phyloP scores from a whole-genome alignment of 1,140 invertebrate species.

The Caerostris extrusa region DNA sequence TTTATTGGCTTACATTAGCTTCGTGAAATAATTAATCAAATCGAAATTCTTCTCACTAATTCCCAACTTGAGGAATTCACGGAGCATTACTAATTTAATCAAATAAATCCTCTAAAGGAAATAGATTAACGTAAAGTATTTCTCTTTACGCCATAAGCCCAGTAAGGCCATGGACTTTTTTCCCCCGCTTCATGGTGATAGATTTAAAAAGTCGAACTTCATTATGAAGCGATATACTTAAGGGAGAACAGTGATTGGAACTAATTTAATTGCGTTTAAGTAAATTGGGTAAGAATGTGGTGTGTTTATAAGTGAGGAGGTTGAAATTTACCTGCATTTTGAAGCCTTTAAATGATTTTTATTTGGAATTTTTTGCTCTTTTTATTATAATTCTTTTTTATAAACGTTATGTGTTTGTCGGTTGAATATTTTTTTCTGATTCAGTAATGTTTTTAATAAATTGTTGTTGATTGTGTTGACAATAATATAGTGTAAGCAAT shows the following conservation, averaged over 20 bases:
- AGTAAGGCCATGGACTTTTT: background rate
- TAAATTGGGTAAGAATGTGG: background rate
- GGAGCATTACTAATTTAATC: constrained; percentile 2
- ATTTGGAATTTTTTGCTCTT: too few relatives aligned
- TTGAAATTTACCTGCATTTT: background rate
- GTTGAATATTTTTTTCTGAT: too few relatives aligned
- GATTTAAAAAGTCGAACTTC: background rate
- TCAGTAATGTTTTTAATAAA: too few relatives aligned
- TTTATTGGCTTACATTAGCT: background rate
- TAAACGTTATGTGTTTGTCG: too few relatives aligned
- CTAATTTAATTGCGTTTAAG: constrained; percentile 27
- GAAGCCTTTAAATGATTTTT: too few relatives aligned
- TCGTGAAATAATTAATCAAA: background rate
- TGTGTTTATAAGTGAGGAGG: background rate
- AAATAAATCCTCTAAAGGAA: background rate
- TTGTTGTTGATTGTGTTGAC: too few relatives aligned
- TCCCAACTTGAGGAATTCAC: background rate
- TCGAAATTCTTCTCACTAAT: background rate
- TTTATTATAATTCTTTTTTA: too few relatives aligned
- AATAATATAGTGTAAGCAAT: too few relatives aligned
- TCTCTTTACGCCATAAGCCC: background rate
- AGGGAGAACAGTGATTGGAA: background rate
- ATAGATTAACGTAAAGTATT: background rate
- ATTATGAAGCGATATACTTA: background rate
- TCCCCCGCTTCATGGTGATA: background rate